These are phyloP conservation scores for Episyrphus balteatus DNA, from an alignment of 1,140 invertebrate species.

Conservation along the genomic window DNA sequence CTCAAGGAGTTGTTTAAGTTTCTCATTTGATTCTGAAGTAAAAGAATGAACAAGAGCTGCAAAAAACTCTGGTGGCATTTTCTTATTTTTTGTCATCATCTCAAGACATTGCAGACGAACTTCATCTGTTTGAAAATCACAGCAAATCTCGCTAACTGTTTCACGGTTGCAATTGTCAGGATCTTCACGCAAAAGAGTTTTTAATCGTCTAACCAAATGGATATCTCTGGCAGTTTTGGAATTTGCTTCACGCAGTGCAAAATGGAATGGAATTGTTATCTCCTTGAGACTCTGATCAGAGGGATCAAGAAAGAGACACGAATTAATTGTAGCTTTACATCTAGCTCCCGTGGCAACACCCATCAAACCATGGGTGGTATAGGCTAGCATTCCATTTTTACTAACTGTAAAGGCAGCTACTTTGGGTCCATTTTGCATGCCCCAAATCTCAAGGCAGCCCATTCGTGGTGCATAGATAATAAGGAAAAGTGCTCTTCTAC, in stretches of 20 bases:
- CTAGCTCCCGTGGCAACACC: constrained; percentile 46
- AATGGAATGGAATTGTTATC: constrained; percentile 81
- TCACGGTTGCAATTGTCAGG: constrained; percentile 41
- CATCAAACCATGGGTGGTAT: constrained; percentile 67
- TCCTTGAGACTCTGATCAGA: constrained; percentile 65
- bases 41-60: constrained; percentile 21
- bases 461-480: constrained; percentile 77
- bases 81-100: constrained; percentile 48
- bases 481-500: constrained; percentile 58
- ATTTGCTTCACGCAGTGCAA: constrained; percentile 74
- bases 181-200: constrained; percentile 49
- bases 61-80: constrained; percentile 22
- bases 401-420: constrained; percentile 82
- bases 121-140: constrained; percentile 63
- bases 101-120: constrained; percentile 60
- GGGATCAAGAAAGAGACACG: constrained; percentile 71
- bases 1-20: constrained; percentile 16
- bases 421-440: constrained; percentile 71
- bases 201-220: constrained; percentile 72
- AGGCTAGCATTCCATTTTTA: constrained; percentile 67
- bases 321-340: constrained; percentile 48
- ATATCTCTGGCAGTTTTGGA: constrained; percentile 76
- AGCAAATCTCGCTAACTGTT: constrained; percentile 43
- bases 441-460: constrained; percentile 78
- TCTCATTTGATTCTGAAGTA: background rate